Evolutionary conservation across 2,888 invertebrate species (phyloP).

Genomic region (Deilephila porcellus): DNA sequence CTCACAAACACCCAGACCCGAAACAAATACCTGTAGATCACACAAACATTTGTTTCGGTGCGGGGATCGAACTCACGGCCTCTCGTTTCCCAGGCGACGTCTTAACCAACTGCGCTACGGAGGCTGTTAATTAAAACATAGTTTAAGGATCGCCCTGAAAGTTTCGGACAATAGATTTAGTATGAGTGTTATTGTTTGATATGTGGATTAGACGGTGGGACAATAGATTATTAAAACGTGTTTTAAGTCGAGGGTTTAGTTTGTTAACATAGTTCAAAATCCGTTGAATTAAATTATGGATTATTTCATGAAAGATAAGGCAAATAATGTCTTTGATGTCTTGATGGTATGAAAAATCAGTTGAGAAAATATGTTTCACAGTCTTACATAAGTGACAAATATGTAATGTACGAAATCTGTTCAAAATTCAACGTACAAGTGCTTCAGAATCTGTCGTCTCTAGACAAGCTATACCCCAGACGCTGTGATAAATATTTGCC

Average conservation of each 20-base stretch:
- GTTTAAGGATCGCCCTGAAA: not conserved
- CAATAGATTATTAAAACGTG: not conserved
- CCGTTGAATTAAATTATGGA: too few relatives aligned
- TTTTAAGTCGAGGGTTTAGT: not conserved
- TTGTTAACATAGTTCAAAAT: not conserved
- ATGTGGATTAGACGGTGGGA: not conserved
- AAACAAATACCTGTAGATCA: too few relatives aligned
- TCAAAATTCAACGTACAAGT: not conserved
- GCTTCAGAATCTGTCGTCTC: not conserved
- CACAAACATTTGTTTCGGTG: too few relatives aligned
- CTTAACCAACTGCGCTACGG: too few relatives aligned
- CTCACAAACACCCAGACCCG: too few relatives aligned
- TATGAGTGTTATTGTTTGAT: not conserved
- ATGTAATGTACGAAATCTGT: not conserved
- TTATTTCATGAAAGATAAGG: too few relatives aligned
- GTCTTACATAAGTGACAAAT: too few relatives aligned
- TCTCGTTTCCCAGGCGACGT: too few relatives aligned
- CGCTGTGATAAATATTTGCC: not conserved
- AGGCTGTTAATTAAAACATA: not conserved
- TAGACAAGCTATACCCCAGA: slow-evolving; percentile 5
- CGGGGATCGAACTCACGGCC: too few relatives aligned
- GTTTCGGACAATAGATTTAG: not conserved
- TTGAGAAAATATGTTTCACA: too few relatives aligned
- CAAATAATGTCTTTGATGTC: too few relatives aligned
- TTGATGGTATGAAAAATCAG: too few relatives aligned